Evolutionary conservation across 1,140 invertebrate genomes (phyloP), one percentile per base, ranked within the genome.

Genomic region (Protaetia brevitarsis): DNA sequence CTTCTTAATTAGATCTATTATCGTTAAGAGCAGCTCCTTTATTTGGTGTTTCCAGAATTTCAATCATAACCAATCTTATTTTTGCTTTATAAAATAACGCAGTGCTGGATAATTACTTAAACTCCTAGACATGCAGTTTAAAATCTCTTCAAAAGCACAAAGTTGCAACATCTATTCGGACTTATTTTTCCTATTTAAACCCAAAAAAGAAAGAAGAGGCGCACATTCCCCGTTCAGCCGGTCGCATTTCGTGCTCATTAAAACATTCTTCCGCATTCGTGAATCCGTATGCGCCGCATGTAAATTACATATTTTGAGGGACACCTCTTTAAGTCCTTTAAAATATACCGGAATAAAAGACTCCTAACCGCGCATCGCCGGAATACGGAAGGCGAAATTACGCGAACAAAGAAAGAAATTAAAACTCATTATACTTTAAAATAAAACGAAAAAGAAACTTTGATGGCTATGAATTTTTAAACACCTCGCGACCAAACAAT

Each of bases 391-490:
- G 16, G 41, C 19, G 26, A 23, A 51, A 51, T 51, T 51, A 51
- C 41, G 26, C 41, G 41, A 16, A 16, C 41, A 51, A 51, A 19
- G 41, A 51, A 51, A 51, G 19, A 23, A 51, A 51, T 23, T 51
- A 51, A 51, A 51, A 10, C 41, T 51, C 41, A 51, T 51, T 51
- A 51, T 51, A 51, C 41, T 51, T 51, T 51, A 10, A 51, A 51
- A 51, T 51, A 51, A 6, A 5, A 51, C 41, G 41, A 16, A 26
- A 51, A 23, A 23, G 26, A 45, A 51, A 51, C 19, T 51, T 51
- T 51, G 41, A 51, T 51, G 41, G 19, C 41, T 19, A 26, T 51
- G 41, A 51, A 51, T 51, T 51, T 51, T 51, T 51, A 51, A 51
- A 51, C 26, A 51, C 41, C 11, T 51, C 41, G 26, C 11, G 41